These are phyloP conservation scores for Odontomachus brunneus DNA, from an alignment of 1,140 invertebrate genomes.

Conservation along the genomic window DNA sequence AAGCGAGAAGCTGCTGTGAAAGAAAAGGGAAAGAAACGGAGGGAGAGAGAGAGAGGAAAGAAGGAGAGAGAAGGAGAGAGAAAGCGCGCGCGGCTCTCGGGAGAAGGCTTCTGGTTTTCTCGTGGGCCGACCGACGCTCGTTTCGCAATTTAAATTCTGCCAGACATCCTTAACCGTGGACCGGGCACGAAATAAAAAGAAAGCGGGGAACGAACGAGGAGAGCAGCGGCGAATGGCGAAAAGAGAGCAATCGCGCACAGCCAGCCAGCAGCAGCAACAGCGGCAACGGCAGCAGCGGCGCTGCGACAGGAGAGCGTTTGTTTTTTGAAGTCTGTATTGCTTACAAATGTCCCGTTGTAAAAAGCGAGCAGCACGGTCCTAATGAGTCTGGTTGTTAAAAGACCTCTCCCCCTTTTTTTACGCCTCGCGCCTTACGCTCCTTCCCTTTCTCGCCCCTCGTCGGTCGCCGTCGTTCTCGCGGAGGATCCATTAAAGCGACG, in stretches of 20 bases:
- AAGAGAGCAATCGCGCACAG: conserved; percentile 71
- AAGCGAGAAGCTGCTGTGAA: not conserved
- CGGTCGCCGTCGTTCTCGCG: conserved; percentile 3
- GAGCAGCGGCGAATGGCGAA: conserved; percentile 67
- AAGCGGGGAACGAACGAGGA: conserved; percentile 31
- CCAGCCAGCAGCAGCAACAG: conserved; percentile 19
- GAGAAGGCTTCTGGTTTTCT: conserved; percentile 50
- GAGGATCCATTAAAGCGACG: conserved; percentile 61
- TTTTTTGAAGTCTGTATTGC: conserved; percentile 86
- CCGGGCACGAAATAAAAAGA: conserved; percentile 37
- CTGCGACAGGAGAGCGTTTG: conserved; percentile 81
- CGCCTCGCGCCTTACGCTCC: conserved; percentile 51
- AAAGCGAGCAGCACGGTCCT: conserved; percentile 81
- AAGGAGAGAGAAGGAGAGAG: not conserved
- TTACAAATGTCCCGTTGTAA: conserved; percentile 86
- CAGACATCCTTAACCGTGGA: conserved; percentile 74
- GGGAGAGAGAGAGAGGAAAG: not conserved
- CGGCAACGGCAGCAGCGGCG: conserved; percentile 49
- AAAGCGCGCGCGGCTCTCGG: conserved; percentile 22
- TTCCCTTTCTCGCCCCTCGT: conserved; percentile 22
- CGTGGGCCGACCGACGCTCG: conserved; percentile 37
- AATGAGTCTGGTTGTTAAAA: conserved; percentile 86
- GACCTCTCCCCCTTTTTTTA: conserved; percentile 78
- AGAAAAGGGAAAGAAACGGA: not conserved
- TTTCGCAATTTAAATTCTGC: conserved; percentile 74